A percentile compares a stretch with the other conserved stretches of the same genome.
These are phyloP conservation scores for Xylocampa areola DNA, from an alignment of 2,888 invertebrate genomes.

Conservation along the genomic window DNA sequence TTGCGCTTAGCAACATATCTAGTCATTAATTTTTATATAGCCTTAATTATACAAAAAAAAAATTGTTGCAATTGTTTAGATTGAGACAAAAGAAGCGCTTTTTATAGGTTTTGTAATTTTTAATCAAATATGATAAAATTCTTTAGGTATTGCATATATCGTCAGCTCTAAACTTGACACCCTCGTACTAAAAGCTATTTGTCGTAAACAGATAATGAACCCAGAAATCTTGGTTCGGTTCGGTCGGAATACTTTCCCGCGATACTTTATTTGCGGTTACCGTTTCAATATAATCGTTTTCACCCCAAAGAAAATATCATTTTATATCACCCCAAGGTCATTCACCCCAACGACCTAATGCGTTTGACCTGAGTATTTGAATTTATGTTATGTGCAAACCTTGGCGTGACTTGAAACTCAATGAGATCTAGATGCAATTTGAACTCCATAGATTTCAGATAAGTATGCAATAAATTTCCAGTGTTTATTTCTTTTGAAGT, in stretches of 20 bases:
- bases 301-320: constrained; percentile 25
- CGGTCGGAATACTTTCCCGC: constrained; percentile 47
- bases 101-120: no score
- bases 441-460: constrained; percentile 45
- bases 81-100: no score
- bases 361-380: constrained; percentile 44
- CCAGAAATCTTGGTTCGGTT: constrained; percentile 64
- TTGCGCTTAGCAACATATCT: no score
- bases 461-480: constrained; percentile 48
- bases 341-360: constrained; percentile 40
- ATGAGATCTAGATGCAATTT: constrained; percentile 52
- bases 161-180: constrained; percentile 10
- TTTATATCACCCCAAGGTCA: constrained; percentile 30
- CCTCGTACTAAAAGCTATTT: constrained; percentile 55
- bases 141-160: no score
- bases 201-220: constrained; percentile 73
- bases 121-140: no score
- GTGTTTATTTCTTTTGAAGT: constrained; percentile 50
- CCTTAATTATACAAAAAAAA: no score
- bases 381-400: constrained; percentile 44
- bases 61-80: no score
- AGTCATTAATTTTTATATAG: no score
- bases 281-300: constrained; percentile 49
- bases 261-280: constrained; percentile 56
- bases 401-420: constrained; percentile 54